phyloP scores from a whole-genome alignment of 2,797 vertebrate genomes.

The Hybognathus amarus region DNA sequence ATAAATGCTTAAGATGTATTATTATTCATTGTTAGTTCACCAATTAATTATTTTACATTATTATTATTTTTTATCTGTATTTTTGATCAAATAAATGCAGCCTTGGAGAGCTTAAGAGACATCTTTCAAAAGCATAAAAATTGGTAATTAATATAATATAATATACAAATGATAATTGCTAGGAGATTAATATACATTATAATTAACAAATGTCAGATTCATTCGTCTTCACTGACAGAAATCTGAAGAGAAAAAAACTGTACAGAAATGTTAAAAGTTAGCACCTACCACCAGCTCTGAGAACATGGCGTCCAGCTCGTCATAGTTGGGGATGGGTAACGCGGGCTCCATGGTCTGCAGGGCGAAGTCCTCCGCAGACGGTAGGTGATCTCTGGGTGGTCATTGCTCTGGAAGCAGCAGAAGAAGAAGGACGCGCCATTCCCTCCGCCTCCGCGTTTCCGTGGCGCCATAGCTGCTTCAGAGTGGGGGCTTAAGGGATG shows the following conservation, averaged over 20 bases:
- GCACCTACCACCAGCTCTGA: conserved; percentile 92
- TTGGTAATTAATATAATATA: neutral
- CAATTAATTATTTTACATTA: neutral
- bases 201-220: neutral
- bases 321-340: conserved; percentile 89
- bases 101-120: neutral
- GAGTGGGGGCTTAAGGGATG: conserved; percentile 56
- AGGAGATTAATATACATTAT: neutral
- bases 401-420: conserved; percentile 94
- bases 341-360: conserved; percentile 94
- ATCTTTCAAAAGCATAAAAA: neutral
- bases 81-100: neutral
- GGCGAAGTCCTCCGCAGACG: conserved; percentile 92
- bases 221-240: neutral
- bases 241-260: neutral
- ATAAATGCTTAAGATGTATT: too few relatives aligned
- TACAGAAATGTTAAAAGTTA: neutral
- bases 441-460: conserved; percentile 85
- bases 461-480: conserved; percentile 87
- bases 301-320: conserved; percentile 95
- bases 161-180: too few relatives aligned
- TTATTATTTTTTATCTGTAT: neutral
- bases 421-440: conserved; percentile 89
- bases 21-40: too few relatives aligned
- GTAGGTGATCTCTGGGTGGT: conserved; percentile 98